phyloP scores from a whole-genome alignment of 2,797 vertebrate genomes.

The Perodicticus potto region DNA sequence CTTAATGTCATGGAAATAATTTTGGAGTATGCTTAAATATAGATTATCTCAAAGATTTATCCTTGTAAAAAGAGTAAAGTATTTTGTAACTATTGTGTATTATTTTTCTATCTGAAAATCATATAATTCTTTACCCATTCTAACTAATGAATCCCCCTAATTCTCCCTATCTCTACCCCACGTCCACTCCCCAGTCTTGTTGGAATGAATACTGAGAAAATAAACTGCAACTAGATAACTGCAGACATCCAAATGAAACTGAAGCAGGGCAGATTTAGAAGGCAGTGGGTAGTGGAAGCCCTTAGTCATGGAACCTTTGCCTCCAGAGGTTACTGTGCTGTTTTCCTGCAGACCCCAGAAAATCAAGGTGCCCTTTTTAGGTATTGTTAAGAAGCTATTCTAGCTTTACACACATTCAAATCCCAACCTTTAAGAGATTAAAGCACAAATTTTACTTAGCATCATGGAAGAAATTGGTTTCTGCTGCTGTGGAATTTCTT shows the following conservation, averaged over 20 bases:
- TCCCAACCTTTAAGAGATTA: slow-evolving; percentile 11
- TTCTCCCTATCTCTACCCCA: not conserved
- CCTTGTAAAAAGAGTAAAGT: slow-evolving; percentile 51
- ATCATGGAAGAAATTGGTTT: slow-evolving; percentile 7
- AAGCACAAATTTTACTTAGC: not conserved
- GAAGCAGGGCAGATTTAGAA: not conserved
- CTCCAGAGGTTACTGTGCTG: slow-evolving; percentile 29
- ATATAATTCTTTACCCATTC: not conserved
- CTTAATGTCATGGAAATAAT: slow-evolving; percentile 39
- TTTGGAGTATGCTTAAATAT: slow-evolving; percentile 42
- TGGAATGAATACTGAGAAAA: not conserved
- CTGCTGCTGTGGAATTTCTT: slow-evolving; percentile 19
- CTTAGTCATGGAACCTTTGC: not conserved
- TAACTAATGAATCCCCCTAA: not conserved
- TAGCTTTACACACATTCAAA: not conserved
- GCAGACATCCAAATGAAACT: not conserved
- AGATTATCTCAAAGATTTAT: slow-evolving; percentile 48
- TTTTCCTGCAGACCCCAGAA: slow-evolving; percentile 57
- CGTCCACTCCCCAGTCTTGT: not conserved
- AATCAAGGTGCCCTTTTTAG: slow-evolving; percentile 61
- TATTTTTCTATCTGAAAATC: slow-evolving; percentile 41
- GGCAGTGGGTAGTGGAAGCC: not conserved
- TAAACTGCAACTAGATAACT: not conserved
- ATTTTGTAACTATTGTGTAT: slow-evolving; percentile 8
- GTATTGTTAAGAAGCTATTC: slow-evolving; percentile 8